Percentiles rank a stretch among this genome's conserved stretches.
Conservation (phyloP, 1,140 invertebrate genomes). For the Drosophila bocki region DNA sequence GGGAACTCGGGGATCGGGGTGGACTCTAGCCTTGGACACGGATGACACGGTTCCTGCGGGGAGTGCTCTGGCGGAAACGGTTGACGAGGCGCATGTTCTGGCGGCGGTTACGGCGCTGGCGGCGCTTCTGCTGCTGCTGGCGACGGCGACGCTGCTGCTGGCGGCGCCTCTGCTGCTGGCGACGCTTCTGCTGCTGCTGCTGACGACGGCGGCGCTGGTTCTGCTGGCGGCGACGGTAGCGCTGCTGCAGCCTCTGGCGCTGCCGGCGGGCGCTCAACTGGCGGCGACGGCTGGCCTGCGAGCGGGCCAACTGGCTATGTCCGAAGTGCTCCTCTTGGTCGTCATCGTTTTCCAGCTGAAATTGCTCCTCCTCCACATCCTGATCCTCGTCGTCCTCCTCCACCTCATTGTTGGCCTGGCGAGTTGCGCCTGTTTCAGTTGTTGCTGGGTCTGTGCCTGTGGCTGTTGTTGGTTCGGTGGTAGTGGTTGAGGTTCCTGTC, state of each 20-base stretch:
- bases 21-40: constrained; percentile 26
- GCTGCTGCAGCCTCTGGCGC: constrained; percentile 48
- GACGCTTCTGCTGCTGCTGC: constrained; percentile 53
- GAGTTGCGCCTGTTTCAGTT: too few relatives aligned
- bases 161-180: constrained; percentile 53
- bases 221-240: constrained; percentile 50
- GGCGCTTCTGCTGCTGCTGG: constrained; percentile 58
- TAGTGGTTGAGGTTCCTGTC: constrained; percentile 3
- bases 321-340: constrained; percentile 1
- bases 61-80: constrained; percentile 55
- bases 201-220: constrained; percentile 39
- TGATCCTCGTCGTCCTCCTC: constrained; percentile 33
- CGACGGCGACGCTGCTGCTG: constrained; percentile 63
- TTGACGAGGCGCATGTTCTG: constrained; percentile 47
- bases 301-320: constrained; percentile 19
- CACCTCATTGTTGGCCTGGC: constrained; percentile 9
- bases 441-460: neutral
- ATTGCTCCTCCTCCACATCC: constrained; percentile 4
- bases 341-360: constrained; percentile 24
- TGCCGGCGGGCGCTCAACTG: constrained; percentile 38
- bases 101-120: constrained; percentile 52
- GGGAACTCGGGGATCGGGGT: neutral
- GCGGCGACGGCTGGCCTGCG: constrained; percentile 37
- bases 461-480: constrained; percentile 1
- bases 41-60: constrained; percentile 52